A percentile compares a stretch with the other conserved stretches of the same genome.
Conservation (phyloP, 2,888 invertebrate species). For the Tipula confusa region DNA sequence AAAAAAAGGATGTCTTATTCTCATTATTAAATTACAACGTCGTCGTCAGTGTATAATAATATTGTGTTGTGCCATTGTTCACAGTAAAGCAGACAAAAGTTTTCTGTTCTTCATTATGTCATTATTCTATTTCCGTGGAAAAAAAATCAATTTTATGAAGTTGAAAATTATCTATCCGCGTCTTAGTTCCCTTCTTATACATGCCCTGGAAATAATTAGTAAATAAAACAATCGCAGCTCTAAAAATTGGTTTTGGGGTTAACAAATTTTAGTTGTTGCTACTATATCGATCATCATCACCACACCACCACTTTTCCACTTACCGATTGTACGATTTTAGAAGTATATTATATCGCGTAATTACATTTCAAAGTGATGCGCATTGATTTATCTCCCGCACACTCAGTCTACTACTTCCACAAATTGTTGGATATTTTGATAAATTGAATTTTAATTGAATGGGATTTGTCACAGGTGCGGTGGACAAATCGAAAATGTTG, state of each 20-base stretch:
- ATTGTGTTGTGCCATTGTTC: background rate
- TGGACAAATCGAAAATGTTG: background rate
- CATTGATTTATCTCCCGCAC: background rate
- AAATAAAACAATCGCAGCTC: background rate
- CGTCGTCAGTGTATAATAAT: background rate
- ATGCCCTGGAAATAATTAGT: background rate
- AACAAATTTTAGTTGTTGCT: background rate
- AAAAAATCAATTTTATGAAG: background rate
- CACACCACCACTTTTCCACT: background rate
- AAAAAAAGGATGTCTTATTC: background rate
- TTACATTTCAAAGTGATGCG: background rate
- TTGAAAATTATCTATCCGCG: background rate
- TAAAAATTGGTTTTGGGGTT: background rate
- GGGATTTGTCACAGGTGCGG: slow-evolving; percentile 8
- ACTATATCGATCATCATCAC: background rate
- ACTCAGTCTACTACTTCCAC: background rate
- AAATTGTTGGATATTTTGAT: background rate
- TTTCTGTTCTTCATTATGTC: slow-evolving; percentile 13
- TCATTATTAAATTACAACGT: background rate
- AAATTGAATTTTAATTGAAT: background rate
- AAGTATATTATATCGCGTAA: background rate
- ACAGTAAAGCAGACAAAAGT: background rate
- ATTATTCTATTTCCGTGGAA: background rate
- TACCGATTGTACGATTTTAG: background rate
- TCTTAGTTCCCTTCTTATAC: background rate